Base-by-base conservation (phyloP, 2,888 invertebrate genomes). In the Toxonevra muliebris region DNA sequence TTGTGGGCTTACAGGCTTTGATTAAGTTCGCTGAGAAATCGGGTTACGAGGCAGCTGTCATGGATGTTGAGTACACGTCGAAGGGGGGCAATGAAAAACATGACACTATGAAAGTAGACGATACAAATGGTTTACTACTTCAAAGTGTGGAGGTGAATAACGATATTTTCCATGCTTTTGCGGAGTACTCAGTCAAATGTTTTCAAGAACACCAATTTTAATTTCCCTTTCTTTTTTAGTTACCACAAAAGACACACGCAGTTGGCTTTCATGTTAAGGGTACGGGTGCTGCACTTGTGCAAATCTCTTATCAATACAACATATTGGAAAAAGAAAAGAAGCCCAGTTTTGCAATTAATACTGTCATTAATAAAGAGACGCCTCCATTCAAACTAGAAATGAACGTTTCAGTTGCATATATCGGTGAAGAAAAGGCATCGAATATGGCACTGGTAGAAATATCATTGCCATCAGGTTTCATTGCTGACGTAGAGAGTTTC, bases 381-480 rank as follows among this genome's bases (percentile, higher is more conserved):
- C 93, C 94, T 0, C 91, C 93, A 71, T 88, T 93, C 80, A 91
- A 94, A 75, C 86, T 96, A 69, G 93, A 93, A 79, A 87, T 96
- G 43, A 93, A 92, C 11, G 89, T 95, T 59, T 96, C 96, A 79
- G 89, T 92, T 57, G 91, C 91, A 89, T 93, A 87, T 30, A 73
- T 77, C 7, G 84, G 80, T 20, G 77, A 76, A 10, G 77, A 88
- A 45, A 89, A 89, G 76, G 88, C 89, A 40, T 91, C 92, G 74
- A 97, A 97, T 73, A 92, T 97, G 91, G 93, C 95, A n/a, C 91
- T 97, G 1, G 91, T 97, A 87, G 95, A 96, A 78, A 92, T 97
- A 0, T 91, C 91, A 68, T 87, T 97, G 69, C 96, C 96, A 0
- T 96, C 96, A 0, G 97, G 97, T 30, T 97, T 93, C 82, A 90